Percentiles rank a stretch among this genome's conserved stretches.
These are phyloP conservation scores for Adoxophyes honmai DNA, from an alignment of 1,140 invertebrate genomes.

Conservation along the genomic window DNA sequence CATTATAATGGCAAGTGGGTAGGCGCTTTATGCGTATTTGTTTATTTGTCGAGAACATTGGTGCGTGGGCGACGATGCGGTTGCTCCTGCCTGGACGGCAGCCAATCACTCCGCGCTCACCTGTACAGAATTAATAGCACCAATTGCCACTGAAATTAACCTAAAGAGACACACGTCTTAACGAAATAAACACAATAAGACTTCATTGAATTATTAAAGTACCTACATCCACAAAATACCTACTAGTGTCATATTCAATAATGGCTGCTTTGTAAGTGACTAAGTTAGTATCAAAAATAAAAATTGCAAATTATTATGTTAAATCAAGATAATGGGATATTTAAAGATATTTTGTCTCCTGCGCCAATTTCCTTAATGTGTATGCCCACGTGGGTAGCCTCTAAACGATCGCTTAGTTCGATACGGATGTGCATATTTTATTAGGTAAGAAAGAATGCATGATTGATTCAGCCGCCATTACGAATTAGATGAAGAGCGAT, in stretches of 20 bases:
- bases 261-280: too few species aligned
- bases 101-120: slow-evolving; percentile 62
- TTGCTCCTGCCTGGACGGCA: slow-evolving; percentile 46
- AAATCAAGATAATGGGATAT: too few species aligned
- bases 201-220: too few species aligned
- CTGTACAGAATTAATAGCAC: slow-evolving; percentile 53
- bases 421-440: slow-evolving; percentile 19
- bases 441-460: background rate
- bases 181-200: too few species aligned
- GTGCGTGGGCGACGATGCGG: slow-evolving; percentile 47
- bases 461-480: background rate
- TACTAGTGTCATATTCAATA: too few species aligned
- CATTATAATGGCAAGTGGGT: slow-evolving; percentile 6
- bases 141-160: slow-evolving; percentile 31
- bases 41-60: slow-evolving; percentile 45
- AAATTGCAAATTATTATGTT: too few species aligned
- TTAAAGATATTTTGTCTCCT: too few species aligned
- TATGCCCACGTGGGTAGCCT: too few species aligned
- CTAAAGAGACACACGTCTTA: slow-evolving; percentile 17
- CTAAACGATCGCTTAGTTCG: background rate
- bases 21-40: slow-evolving; percentile 38
- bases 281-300: too few species aligned
- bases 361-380: too few species aligned
- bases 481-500: slow-evolving; percentile 22
- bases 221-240: too few species aligned